These are phyloP conservation scores for Sinocyclocheilus maitianheensis DNA, from an alignment of 2,113 vertebrate genomes.

Conservation along the genomic window DNA sequence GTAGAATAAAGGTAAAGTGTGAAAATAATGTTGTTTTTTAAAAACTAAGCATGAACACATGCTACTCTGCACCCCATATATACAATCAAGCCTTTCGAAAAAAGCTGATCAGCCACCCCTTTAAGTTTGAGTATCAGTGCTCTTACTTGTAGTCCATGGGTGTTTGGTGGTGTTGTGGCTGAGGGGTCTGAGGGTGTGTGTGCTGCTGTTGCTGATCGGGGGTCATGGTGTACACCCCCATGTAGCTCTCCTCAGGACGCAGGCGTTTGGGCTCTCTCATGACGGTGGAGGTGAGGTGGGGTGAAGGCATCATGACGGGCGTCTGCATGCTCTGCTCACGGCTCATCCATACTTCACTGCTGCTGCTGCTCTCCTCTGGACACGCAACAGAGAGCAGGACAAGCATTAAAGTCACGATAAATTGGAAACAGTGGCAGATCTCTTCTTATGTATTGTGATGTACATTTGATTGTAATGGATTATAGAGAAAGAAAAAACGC, in stretches of 20 bases:
- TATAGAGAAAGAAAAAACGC: neutral
- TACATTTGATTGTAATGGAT: neutral
- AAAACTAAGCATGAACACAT: too few species aligned
- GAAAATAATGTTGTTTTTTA: too few species aligned
- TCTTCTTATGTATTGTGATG: neutral
- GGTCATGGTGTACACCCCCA: constrained; percentile 92
- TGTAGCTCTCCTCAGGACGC: constrained; percentile 91
- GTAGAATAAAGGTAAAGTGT: too few species aligned
- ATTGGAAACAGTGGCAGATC: neutral
- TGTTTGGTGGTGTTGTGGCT: constrained; percentile 79
- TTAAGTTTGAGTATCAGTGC: constrained; percentile 57
- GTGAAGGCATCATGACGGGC: constrained; percentile 95
- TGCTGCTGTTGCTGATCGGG: constrained; percentile 84
- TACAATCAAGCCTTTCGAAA: too few species aligned
- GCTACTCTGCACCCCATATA: too few species aligned
- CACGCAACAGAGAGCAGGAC: neutral
- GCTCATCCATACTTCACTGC: constrained; percentile 88
- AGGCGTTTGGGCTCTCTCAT: constrained; percentile 95
- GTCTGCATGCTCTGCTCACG: constrained; percentile 93
- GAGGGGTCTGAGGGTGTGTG: constrained; percentile 70
- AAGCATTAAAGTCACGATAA: neutral
- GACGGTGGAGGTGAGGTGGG: constrained; percentile 94
- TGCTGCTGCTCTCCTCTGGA: constrained; percentile 95
- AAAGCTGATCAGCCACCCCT: too few species aligned
- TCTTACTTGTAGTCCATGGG: constrained; percentile 97